Evolutionary conservation across 2,888 invertebrate genomes (phyloP), one percentile per base, ranked within the genome.

Genomic region (Drosophila buzzatii): DNA sequence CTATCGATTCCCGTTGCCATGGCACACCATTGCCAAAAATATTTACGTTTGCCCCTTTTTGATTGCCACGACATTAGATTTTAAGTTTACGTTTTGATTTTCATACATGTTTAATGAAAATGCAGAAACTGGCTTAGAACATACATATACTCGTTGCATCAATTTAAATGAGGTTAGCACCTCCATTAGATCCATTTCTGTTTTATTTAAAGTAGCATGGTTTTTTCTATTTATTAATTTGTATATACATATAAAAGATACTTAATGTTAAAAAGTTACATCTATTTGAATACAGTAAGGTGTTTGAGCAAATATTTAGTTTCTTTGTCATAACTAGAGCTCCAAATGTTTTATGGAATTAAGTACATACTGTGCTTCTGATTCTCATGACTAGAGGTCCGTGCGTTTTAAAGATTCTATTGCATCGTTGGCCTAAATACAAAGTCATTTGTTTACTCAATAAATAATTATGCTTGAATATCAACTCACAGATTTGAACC

Each of bases 401-500:
- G n/a, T 7, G 7, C 5, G 2, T 12, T 18, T 18, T 41, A 41
- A 41, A 41, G 41, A 41, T 41, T 41, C 41, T 4, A 41, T 9
- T 18, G 5, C 18, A 20, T 42, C 42, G 18, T 42, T 18, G 18
- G 41, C 42, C 18, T 44, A 18, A 44, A 41, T 8, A 41, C n/a
- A n/a, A 8, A n/a, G 16, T 41, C 8, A 8, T 41, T 41, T 41
- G n/a, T n/a, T 35, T 51, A 20, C 18, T 51, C 5, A 20, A 14
- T 7, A 27, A 27, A 37, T 9, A 41, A 1, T 20, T n/a, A 16
- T 14, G 2, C 2, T 53, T 14, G 5, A 55, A 16, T 1, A 7
- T 3, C n/a, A 8, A 9, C 80, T 63, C 16, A 98, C 97, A 75
- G 96, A 95, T 73, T 96, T 96, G 94, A 98, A 98, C 98, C 98